These are phyloP conservation scores for Drosophila diplacantha DNA, from an alignment of 2,888 invertebrate species.

Conservation along the genomic window DNA sequence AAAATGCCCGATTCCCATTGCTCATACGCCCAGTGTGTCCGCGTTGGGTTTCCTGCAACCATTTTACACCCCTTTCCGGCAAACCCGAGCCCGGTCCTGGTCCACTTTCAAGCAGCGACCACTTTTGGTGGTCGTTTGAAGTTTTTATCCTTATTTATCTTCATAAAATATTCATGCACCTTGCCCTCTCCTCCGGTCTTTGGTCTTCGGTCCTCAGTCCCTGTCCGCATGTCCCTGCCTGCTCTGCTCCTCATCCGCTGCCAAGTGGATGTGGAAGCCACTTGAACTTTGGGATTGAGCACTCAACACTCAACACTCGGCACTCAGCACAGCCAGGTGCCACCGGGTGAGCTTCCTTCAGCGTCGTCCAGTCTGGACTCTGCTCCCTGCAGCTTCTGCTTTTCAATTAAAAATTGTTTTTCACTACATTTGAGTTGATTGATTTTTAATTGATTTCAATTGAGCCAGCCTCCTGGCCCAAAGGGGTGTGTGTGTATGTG, in stretches of 20 bases:
- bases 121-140: slow-evolving; percentile 69
- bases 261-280: slow-evolving; percentile 40
- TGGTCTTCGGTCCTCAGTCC: not conserved
- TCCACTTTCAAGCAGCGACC: slow-evolving; percentile 46
- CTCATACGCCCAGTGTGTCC: slow-evolving; percentile 20
- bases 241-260: not conserved
- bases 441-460: slow-evolving; percentile 72
- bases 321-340: slow-evolving; percentile 19
- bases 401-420: slow-evolving; percentile 72
- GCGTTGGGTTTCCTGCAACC: not conserved
- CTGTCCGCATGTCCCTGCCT: slow-evolving; percentile 1
- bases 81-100: not conserved
- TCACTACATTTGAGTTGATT: slow-evolving; percentile 73
- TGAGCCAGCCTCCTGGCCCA: slow-evolving; percentile 38
- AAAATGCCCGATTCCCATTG: slow-evolving; percentile 30
- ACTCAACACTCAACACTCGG: slow-evolving; percentile 34
- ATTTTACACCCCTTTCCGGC: not conserved
- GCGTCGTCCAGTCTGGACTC: slow-evolving; percentile 22
- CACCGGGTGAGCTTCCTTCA: slow-evolving; percentile 34
- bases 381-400: slow-evolving; percentile 44
- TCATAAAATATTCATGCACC: slow-evolving; percentile 73
- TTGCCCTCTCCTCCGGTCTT: slow-evolving; percentile 45
- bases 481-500: not conserved
- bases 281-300: slow-evolving; percentile 53
- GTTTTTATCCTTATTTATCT: slow-evolving; percentile 72